These are phyloP conservation scores for Andricus quercusramuli DNA, from an alignment of 2,888 invertebrate genomes.

Conservation along the genomic window DNA sequence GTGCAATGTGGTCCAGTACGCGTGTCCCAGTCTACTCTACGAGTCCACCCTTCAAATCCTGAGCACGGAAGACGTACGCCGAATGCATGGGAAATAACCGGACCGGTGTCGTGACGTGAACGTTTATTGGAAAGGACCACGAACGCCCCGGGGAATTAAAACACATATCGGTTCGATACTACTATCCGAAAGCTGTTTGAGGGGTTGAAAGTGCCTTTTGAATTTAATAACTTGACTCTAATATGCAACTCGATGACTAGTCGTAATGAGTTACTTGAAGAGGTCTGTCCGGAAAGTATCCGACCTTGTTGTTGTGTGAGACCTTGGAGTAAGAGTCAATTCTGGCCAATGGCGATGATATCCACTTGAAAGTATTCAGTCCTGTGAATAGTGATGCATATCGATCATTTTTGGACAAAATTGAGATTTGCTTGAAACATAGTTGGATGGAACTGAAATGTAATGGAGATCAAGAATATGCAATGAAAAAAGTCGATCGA, in stretches of 20 bases:
- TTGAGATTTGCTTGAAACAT: no score
- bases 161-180: constrained; percentile 17
- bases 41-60: constrained; percentile 44
- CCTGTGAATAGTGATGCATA: no score
- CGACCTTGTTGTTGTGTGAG: no score
- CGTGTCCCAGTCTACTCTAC: constrained; percentile 46
- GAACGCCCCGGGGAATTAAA: constrained; percentile 29
- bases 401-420: no score
- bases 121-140: constrained; percentile 32
- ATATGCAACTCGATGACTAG: constrained; percentile 4
- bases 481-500: no score
- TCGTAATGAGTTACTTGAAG: constrained; percentile 1
- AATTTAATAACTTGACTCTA: constrained; percentile 36
- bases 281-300: no score
- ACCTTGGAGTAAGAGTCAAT: no score
- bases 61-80: constrained; percentile 42
- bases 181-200: constrained; percentile 35
- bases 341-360: no score
- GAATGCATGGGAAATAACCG: constrained; percentile 52
- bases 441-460: no score
- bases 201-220: constrained; percentile 33
- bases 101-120: constrained; percentile 41
- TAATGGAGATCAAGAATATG: no score
- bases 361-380: no score
- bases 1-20: constrained; percentile 25